Conservation (phyloP, 2,797 vertebrate species). For the Amazona finschi region DNA sequence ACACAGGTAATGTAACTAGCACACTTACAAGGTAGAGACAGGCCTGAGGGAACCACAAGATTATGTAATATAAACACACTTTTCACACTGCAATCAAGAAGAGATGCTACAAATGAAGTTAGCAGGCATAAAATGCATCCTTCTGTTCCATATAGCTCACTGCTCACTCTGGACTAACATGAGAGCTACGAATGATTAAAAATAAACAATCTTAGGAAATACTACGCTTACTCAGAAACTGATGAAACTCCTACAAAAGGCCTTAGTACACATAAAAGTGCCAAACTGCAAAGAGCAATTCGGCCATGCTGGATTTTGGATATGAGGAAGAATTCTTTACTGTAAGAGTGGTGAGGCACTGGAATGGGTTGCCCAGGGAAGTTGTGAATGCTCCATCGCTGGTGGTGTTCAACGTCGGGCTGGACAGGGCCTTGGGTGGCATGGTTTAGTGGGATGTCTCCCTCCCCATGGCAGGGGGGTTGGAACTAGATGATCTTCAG, state of each 20-base stretch:
- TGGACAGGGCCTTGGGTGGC: too few relatives aligned
- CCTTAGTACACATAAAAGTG: neutral
- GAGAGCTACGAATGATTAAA: neutral
- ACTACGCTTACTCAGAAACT: neutral
- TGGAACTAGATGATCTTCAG: too few relatives aligned
- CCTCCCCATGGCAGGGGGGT: too few relatives aligned
- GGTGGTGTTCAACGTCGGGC: too few relatives aligned
- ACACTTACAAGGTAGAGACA: neutral
- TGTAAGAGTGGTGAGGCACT: too few relatives aligned
- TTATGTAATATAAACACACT: neutral
- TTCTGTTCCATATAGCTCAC: neutral
- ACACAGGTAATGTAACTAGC: neutral
- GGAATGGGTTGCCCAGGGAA: too few relatives aligned
- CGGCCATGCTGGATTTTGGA: neutral
- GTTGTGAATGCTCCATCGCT: too few relatives aligned
- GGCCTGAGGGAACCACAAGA: neutral
- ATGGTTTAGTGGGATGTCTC: too few relatives aligned
- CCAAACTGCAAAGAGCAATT: neutral
- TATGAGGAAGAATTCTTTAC: too few relatives aligned
- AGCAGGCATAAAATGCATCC: neutral
- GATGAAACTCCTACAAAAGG: neutral
- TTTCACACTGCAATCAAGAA: neutral
- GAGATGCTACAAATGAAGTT: neutral
- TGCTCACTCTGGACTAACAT: neutral
- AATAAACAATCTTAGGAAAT: neutral